Evolutionary conservation across 2,113 vertebrate species (phyloP), one percentile per base, ranked within the genome.

Genomic region (Dipodomys spectabilis): DNA sequence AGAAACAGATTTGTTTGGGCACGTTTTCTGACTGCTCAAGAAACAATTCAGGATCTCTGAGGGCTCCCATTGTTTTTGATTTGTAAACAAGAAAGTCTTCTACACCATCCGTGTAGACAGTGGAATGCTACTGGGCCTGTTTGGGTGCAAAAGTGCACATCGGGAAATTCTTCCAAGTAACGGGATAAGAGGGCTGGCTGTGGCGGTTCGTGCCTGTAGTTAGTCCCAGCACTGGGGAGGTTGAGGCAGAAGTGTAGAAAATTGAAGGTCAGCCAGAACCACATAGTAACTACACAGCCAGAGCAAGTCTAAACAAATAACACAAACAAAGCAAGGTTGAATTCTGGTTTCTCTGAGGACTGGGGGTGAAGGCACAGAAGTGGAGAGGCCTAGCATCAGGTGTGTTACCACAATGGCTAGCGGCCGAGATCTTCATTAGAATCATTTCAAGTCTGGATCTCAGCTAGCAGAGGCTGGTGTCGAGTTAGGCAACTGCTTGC

Each of bases 281-380:
- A 57, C 53, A 57, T 57, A 57, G 53, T 57, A 16, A 57, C 53
- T 57, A 57, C 53, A 57, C 15, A 9, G 49, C 12, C 9, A 49
- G 49, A 49, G 49, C 49, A 49, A 16, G 15, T 57, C 53, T 57
- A 57, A 57, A 57, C 15, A 57, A 57, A 16, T 57, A 57, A 57
- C n/a, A n/a, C 1, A 15, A 9, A 2, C 5, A 35, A 10, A 67
- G 39, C 13, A 49, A 16, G 16, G 12, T 32, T 22, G 16, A 6
- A 5, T 25, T 49, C 65, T 2, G 27, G 32, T 9, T 27, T 19
- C 28, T 15, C 49, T 32, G 8, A 75, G 39, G 11, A 10, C 35
- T 2, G 2, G 28, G n/a, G 8, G 7, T 28, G 20, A 30, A 68
- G 7, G 3, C 0, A 7, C 39, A n/a, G 9, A 2, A 0, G 13